These are phyloP conservation scores for Drosophila asahinai DNA, from an alignment of 1,140 invertebrate genomes.

Conservation along the genomic window DNA sequence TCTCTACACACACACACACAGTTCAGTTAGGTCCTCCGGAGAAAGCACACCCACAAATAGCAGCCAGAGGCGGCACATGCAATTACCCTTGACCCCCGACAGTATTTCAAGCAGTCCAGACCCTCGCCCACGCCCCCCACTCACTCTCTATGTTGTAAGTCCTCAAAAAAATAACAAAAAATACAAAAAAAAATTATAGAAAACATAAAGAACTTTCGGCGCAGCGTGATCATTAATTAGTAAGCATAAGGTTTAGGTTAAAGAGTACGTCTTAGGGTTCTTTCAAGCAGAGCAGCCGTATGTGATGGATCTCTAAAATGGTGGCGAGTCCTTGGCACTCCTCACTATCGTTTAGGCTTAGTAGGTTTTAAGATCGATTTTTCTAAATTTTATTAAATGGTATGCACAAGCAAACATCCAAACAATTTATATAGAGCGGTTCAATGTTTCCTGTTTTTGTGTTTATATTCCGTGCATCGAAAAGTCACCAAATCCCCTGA, in stretches of 20 bases:
- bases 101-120: constrained; percentile 32
- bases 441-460: constrained; percentile 81
- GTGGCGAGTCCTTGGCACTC: constrained; percentile 52
- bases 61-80: constrained; percentile 42
- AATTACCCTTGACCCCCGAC: not conserved
- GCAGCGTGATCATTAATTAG: constrained; percentile 80
- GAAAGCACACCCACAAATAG: constrained; percentile 24
- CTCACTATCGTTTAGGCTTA: constrained; percentile 65
- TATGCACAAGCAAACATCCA: constrained; percentile 77
- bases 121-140: constrained; percentile 26
- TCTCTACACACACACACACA: constrained; percentile 11
- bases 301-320: constrained; percentile 75
- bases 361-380: constrained; percentile 60
- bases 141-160: constrained; percentile 54
- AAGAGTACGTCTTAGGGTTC: constrained; percentile 53
- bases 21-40: constrained; percentile 34
- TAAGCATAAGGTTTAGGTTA: constrained; percentile 64
- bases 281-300: constrained; percentile 72
- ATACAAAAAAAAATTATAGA: constrained; percentile 19
- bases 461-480: constrained; percentile 70
- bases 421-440: constrained; percentile 81
- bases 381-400: constrained; percentile 67
- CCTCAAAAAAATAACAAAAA: constrained; percentile 24
- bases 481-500: constrained; percentile 65
- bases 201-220: constrained; percentile 63